phyloP scores from a whole-genome alignment of 1,140 invertebrate species.

The Notospermus geniculatus region DNA sequence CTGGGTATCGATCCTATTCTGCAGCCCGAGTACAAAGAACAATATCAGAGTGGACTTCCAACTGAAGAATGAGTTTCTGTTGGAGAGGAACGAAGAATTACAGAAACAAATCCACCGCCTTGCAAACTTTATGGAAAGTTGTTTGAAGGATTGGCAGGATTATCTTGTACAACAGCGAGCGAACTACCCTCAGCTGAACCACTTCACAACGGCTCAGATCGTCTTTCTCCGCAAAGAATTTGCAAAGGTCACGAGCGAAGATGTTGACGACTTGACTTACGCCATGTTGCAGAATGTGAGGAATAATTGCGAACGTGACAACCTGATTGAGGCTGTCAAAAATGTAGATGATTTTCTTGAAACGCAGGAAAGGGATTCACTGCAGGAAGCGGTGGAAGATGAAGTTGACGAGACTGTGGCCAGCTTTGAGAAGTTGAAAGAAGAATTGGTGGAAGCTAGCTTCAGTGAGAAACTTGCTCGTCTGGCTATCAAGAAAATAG shows the following conservation, averaged over 20 bases:
- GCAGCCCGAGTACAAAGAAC: slow-evolving; percentile 19
- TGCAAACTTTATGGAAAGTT: slow-evolving; percentile 41
- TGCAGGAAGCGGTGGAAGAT: slow-evolving; percentile 3
- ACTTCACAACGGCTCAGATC: slow-evolving; percentile 43
- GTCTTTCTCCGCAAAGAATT: slow-evolving; percentile 43
- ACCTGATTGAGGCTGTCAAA: slow-evolving; percentile 29
- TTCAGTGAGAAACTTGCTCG: slow-evolving; percentile 13
- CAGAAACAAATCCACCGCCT: slow-evolving; percentile 28
- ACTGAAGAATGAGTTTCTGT: too few relatives aligned
- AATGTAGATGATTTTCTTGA: slow-evolving; percentile 24
- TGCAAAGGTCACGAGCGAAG: slow-evolving; percentile 23
- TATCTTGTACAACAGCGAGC: slow-evolving; percentile 35
- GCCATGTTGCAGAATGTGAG: slow-evolving; percentile 34
- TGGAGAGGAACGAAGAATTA: too few relatives aligned
- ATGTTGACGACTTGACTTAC: slow-evolving; percentile 26
- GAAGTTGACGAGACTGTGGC: slow-evolving; percentile 7
- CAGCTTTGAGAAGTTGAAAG: not conserved
- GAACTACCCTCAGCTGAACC: slow-evolving; percentile 38
- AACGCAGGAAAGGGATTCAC: not conserved
- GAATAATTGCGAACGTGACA: slow-evolving; percentile 24
- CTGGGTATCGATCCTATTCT: slow-evolving; percentile 38
- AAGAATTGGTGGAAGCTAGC: slow-evolving; percentile 1
- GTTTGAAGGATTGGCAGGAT: slow-evolving; percentile 36
- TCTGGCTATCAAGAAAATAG: slow-evolving; percentile 14
- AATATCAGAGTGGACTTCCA: too few relatives aligned